A percentile compares a stretch with the other conserved stretches of the same genome.
Conservation (phyloP, 2,888 invertebrate species). For the Ophioninae sp. region DNA sequence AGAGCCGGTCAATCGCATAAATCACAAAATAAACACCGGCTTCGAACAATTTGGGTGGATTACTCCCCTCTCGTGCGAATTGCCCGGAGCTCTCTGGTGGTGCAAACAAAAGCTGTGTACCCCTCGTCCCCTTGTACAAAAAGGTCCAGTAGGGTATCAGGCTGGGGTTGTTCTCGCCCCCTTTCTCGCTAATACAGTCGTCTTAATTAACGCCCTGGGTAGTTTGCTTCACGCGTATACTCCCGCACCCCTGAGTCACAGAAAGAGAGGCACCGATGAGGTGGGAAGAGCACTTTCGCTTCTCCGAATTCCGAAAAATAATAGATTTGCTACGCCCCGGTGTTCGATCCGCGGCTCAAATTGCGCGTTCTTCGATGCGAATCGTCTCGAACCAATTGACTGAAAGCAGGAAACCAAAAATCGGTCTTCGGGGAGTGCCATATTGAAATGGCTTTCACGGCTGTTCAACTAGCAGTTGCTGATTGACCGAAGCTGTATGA, state of each 20-base stretch:
- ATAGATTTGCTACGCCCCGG: slow-evolving; percentile 57
- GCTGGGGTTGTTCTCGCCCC: slow-evolving; percentile 62
- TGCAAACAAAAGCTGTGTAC: slow-evolving; percentile 57
- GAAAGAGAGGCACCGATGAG: slow-evolving; percentile 16
- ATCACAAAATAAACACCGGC: slow-evolving; percentile 75
- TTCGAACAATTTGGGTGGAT: slow-evolving; percentile 71
- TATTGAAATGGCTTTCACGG: neutral
- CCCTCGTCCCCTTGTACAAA: slow-evolving; percentile 63
- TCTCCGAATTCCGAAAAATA: slow-evolving; percentile 49
- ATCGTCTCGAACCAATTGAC: slow-evolving; percentile 36
- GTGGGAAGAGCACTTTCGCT: slow-evolving; percentile 20
- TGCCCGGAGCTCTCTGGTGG: slow-evolving; percentile 48
- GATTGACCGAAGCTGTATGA: too few relatives aligned
- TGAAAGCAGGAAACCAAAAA: slow-evolving; percentile 22
- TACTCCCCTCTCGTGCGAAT: slow-evolving; percentile 56
- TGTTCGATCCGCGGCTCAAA: slow-evolving; percentile 29
- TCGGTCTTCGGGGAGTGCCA: neutral
- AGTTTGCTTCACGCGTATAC: slow-evolving; percentile 48
- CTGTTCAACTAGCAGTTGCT: neutral
- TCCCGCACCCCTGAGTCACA: slow-evolving; percentile 9
- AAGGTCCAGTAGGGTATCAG: slow-evolving; percentile 54
- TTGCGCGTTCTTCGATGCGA: neutral
- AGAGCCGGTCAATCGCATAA: slow-evolving; percentile 73
- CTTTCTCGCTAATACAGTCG: slow-evolving; percentile 72
- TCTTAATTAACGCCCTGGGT: slow-evolving; percentile 74